Base-by-base conservation (phyloP, 2,888 invertebrate species). In the Eumerus sabulonum region DNA sequence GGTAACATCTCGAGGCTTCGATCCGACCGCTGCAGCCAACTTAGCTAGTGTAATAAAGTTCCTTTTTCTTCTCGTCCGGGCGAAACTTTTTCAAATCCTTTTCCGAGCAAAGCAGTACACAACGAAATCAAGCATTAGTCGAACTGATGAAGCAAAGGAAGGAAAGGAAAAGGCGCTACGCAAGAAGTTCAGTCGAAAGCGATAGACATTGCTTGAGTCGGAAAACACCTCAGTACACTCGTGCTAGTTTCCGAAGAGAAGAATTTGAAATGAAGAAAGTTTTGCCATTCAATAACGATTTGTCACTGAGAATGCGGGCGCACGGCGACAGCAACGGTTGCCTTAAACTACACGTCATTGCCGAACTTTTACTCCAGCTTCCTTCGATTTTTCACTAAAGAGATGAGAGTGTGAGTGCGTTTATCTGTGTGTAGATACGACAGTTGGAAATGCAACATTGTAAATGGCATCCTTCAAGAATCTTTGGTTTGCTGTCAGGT, bases 261-360 rank as follows among this genome's bases (percentile, higher is more conserved):
- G 73, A 59, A 60, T 70, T 63, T 42, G 64, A 74, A 79, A 79
- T 79, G 74, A 79, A 79, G 47, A 79, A 79, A 79, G 68, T 82
- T 82, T 73, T 67, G 47, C 72, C 72, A 76, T 81, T 81, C 81
- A 72, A 81, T 77, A 81, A 77, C 76, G 76, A 81, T 81, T 81
- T 81, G 76, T 81, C 76, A 81, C 71, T 44, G 63, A 57, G 57
- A 60, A 57, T 63, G 76, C 71, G 64, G 76, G 44, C 17, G 19
- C 14, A 19, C 38, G 7, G 40, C 12, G 44, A 45, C 51, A 40
- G 17, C 18, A 19, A 50, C 19, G 64, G 54, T 35, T 42, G 56
- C 72, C 59, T 72, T 72, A 68, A 68, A 81, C 64, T 77, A 81
- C 72, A 76, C 67, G 72, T 72, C 66, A 72, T 67, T 54, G 62